These are phyloP conservation scores for Neodiprion virginianus DNA, from an alignment of 1,140 invertebrate genomes.

Conservation along the genomic window DNA sequence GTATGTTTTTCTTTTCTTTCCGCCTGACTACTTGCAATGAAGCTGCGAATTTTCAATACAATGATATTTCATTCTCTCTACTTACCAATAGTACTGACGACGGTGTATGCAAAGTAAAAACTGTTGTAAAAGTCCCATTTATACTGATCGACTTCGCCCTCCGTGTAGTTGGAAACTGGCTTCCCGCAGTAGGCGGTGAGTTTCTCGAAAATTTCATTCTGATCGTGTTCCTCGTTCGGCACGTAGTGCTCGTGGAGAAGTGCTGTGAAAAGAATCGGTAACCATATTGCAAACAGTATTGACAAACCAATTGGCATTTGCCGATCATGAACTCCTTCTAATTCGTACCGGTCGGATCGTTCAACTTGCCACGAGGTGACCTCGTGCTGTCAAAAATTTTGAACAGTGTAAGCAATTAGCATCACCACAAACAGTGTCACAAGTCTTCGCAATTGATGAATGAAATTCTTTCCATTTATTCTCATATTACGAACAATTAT, in stretches of 20 bases:
- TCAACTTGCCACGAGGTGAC: neutral
- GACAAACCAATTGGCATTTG: neutral
- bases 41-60: no score
- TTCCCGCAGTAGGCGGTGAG: constrained; percentile 75
- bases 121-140: constrained; percentile 94
- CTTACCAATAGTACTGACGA: constrained; percentile 93
- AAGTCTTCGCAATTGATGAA: neutral
- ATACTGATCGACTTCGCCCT: constrained; percentile 63
- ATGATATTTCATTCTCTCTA: constrained; percentile 12
- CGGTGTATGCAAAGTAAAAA: constrained; percentile 93
- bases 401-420: neutral
- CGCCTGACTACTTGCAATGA: no score
- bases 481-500: no score
- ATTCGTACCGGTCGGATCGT: neutral
- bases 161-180: constrained; percentile 68
- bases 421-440: neutral
- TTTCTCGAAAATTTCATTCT: constrained; percentile 68
- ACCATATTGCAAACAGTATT: neutral
- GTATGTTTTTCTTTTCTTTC: no score
- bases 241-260: constrained; percentile 68
- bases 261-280: constrained; percentile 58
- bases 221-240: constrained; percentile 61
- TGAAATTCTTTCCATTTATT: no score
- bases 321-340: neutral
- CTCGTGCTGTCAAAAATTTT: neutral